Base-by-base conservation (phyloP, 1,140 invertebrate genomes). In the Elymnias hypermnestra region DNA sequence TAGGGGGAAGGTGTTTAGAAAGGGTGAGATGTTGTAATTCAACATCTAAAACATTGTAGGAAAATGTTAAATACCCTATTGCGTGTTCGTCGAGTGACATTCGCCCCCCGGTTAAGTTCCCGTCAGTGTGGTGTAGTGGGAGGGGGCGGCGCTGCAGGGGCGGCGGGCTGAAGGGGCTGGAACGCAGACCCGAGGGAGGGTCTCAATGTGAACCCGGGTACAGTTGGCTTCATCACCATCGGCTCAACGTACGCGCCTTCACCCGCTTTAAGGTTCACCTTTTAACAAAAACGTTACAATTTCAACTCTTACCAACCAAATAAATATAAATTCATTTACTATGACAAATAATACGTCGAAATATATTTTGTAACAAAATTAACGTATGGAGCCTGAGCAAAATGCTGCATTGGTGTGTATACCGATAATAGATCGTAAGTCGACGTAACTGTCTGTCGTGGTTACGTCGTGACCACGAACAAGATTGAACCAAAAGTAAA, bases 171-270 rank as follows among this genome's bases (percentile, higher is more conserved):
- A 49, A 94, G 87, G 54, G 93, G 92, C 78, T 93, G 90, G 86
- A 95, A 95, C 50, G 94, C 94, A 26, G 94, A 95, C 50, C 93
- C 92, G 50, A 91, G 89, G 70, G 93, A 94, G 41, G 93, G 93
- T 64, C 92, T 92, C 65, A 95, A 87, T 57, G 94, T 92, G 87
- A 94, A 94, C 52, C 88, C 90, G 22, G 71, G 58, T 72, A 91
- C 89, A 33, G 92, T 91, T 64, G 92, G 93, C 66, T 79, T 79
- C 65, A 79, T 63, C 42, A 66, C 50, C 0, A 69, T 38, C 17
- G 86, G 76, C 47, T 77, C 78, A 13, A 73, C 17, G 51, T 65
- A 72, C 31, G 82, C 72, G 43, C 77, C 76, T 23, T 83, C 79
- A 38, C 72, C 78, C 0, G 77, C 73, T 86, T 92, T 93, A 41